phyloP scores from a whole-genome alignment of 2,113 vertebrate species.

The Chunga burmeisteri region DNA sequence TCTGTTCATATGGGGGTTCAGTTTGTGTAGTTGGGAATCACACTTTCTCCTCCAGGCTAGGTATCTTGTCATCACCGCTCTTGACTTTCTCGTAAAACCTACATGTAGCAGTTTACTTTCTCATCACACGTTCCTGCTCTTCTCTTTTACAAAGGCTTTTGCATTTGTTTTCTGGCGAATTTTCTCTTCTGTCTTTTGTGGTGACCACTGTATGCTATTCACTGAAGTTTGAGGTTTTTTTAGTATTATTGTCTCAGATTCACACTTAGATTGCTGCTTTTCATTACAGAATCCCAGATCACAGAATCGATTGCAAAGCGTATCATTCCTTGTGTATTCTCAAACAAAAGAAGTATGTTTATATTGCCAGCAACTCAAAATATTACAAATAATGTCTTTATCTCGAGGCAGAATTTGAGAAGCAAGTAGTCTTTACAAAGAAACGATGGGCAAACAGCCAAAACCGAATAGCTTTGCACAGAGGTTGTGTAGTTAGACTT shows the following conservation, averaged over 20 bases:
- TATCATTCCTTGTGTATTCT: background rate
- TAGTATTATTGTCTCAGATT: background rate
- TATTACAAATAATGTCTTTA: background rate
- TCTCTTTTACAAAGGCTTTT: background rate
- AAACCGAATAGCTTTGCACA: background rate
- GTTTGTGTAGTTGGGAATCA: background rate
- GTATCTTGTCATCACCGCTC: background rate
- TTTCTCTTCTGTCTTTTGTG: background rate
- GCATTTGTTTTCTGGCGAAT: background rate
- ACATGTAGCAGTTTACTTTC: background rate
- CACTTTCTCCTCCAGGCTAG: background rate
- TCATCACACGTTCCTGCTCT: background rate
- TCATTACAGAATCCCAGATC: background rate
- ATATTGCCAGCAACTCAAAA: background rate
- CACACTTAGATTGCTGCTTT: background rate
- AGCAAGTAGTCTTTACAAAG: background rate
- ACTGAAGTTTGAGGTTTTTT: background rate
- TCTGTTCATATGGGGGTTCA: background rate
- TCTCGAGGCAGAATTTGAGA: background rate
- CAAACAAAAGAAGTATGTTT: background rate
- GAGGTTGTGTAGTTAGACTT: background rate
- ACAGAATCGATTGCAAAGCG: background rate
- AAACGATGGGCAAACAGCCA: background rate
- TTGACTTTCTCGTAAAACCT: background rate
- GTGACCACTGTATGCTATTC: background rate